phyloP scores from a whole-genome alignment of 2,888 invertebrate genomes.

The Acronicta aceris region DNA sequence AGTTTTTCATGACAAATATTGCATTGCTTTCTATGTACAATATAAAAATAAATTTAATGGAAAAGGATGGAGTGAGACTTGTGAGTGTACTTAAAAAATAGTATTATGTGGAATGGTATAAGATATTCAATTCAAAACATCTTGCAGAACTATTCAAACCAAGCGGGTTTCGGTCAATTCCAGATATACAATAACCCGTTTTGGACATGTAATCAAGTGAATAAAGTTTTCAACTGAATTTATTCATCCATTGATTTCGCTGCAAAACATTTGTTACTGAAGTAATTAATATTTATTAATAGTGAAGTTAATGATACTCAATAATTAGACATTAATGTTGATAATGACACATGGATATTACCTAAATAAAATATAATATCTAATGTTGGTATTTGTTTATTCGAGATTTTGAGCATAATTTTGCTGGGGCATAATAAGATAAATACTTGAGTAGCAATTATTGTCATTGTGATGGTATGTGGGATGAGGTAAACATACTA shows the following conservation, averaged over 20 bases:
- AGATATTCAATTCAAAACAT: no score
- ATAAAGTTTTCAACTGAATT: neutral
- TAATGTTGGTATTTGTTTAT: neutral
- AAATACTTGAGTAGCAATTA: neutral
- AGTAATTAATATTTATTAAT: neutral
- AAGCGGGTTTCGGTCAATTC: no score
- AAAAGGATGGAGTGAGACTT: constrained; percentile 6
- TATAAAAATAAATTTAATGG: constrained; percentile 21
- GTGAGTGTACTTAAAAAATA: constrained; percentile 12
- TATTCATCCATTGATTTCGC: neutral
- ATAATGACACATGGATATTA: neutral
- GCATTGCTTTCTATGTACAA: constrained; percentile 49
- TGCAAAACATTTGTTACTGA: neutral
- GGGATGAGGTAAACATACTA: neutral
- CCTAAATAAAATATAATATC: neutral
- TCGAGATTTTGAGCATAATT: neutral
- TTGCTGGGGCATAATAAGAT: constrained; percentile 5
- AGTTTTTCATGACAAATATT: constrained; percentile 42
- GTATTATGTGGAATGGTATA: neutral
- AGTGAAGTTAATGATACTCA: neutral
- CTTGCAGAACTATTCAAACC: no score
- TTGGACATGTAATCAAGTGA: no score
- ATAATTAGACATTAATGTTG: neutral
- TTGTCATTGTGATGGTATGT: neutral
- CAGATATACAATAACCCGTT: no score